These are phyloP conservation scores for Sarcoramphus papa DNA, from an alignment of 2,797 vertebrate genomes.

Conservation along the genomic window DNA sequence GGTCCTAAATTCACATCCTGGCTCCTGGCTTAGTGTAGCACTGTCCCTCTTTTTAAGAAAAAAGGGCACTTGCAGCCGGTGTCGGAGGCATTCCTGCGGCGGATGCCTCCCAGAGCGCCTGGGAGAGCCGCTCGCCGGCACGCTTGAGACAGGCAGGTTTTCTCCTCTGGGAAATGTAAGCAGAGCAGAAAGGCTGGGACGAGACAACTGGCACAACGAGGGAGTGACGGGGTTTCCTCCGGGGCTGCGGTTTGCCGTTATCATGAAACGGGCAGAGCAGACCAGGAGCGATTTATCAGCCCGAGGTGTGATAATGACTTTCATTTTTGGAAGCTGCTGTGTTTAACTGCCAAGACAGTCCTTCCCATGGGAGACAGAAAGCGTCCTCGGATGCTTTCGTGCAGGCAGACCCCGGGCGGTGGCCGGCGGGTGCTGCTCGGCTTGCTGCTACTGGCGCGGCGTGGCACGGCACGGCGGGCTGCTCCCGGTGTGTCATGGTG, in stretches of 20 bases:
- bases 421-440: neutral
- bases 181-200: neutral
- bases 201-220: neutral
- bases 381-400: neutral
- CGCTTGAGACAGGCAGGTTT: neutral
- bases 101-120: neutral
- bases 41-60: neutral
- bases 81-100: neutral
- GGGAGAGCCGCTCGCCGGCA: neutral
- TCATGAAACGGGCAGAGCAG: neutral
- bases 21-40: neutral
- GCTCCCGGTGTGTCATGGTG: neutral
- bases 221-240: neutral
- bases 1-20: neutral
- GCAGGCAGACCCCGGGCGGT: neutral
- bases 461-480: neutral
- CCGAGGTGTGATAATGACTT: neutral
- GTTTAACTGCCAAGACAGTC: neutral
- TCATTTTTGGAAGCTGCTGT: neutral
- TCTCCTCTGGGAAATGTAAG: neutral
- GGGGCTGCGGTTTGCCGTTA: neutral
- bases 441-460: neutral
- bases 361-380: neutral
- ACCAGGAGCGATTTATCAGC: neutral
- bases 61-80: fast-evolving